Evolutionary conservation across 2,797 vertebrate genomes (phyloP).

Genomic region (Platyrinchus mystaceus): DNA sequence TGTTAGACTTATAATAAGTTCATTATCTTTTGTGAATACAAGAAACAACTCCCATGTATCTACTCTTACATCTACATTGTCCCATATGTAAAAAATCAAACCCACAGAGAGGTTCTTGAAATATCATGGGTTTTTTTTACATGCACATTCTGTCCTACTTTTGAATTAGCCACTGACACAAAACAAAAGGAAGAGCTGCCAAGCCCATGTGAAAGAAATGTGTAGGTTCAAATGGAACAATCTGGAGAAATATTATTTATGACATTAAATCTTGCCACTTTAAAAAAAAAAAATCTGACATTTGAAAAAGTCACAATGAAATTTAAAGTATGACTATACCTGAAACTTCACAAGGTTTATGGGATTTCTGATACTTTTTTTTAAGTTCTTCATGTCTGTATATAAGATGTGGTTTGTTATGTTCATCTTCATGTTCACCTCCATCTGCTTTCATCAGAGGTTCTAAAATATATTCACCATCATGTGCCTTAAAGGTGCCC

Average conservation of each 20-base stretch:
- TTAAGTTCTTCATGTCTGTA: conserved; percentile 84
- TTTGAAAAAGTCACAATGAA: background rate
- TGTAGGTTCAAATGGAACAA: background rate
- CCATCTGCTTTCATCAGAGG: conserved; percentile 85
- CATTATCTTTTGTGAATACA: background rate
- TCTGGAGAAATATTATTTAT: background rate
- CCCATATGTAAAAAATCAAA: background rate
- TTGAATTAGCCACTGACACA: background rate
- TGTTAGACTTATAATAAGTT: background rate
- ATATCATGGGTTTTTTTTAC: background rate
- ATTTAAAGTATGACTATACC: conserved; percentile 75
- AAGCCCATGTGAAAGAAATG: background rate
- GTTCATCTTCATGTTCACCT: conserved; percentile 85
- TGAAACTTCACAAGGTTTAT: conserved; percentile 84
- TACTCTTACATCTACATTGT: background rate
- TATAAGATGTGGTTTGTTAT: conserved; percentile 94
- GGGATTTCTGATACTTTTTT: conserved; percentile 44
- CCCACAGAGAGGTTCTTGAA: background rate
- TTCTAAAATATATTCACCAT: conserved; percentile 94
- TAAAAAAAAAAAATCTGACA: background rate
- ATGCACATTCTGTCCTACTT: background rate
- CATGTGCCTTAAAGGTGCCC: conserved; percentile 90
- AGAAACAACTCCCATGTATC: background rate
- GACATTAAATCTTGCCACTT: background rate
- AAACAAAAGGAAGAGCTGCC: background rate